Conservation (phyloP, 2,888 invertebrate species). For the Thymelicus sylvestris region DNA sequence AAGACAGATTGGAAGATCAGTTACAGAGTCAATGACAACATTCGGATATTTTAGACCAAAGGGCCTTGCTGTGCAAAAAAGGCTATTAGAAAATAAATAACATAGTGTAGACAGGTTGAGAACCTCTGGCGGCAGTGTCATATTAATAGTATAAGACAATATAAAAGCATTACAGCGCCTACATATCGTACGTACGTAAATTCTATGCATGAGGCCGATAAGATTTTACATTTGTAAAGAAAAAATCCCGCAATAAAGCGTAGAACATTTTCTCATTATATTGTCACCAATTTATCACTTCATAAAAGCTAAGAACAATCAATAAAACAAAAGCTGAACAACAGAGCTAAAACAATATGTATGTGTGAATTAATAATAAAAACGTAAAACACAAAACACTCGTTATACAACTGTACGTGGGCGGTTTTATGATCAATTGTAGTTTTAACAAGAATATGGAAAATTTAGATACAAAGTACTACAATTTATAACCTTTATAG, state of each 20-base stretch:
- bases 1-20: too few species aligned
- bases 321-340: slow-evolving; percentile 14
- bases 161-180: neutral
- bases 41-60: too few species aligned
- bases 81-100: too few species aligned
- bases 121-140: neutral
- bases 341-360: slow-evolving; percentile 19
- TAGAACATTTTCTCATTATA: slow-evolving; percentile 13
- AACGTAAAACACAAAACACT: slow-evolving; percentile 19
- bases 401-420: slow-evolving; percentile 25
- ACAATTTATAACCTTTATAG: neutral
- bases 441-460: slow-evolving; percentile 36
- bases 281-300: slow-evolving; percentile 29
- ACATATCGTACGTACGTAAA: neutral
- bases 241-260: neutral
- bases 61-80: too few species aligned
- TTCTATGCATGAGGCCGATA: neutral
- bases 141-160: neutral
- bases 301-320: slow-evolving; percentile 30
- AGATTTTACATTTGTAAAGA: neutral
- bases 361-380: slow-evolving; percentile 37
- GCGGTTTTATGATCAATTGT: slow-evolving; percentile 37
- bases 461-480: slow-evolving; percentile 5
- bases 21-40: too few species aligned
- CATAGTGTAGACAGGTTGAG: neutral